Base-by-base conservation (phyloP, 2,888 invertebrate species). In the Lycocerus yunnanus region DNA sequence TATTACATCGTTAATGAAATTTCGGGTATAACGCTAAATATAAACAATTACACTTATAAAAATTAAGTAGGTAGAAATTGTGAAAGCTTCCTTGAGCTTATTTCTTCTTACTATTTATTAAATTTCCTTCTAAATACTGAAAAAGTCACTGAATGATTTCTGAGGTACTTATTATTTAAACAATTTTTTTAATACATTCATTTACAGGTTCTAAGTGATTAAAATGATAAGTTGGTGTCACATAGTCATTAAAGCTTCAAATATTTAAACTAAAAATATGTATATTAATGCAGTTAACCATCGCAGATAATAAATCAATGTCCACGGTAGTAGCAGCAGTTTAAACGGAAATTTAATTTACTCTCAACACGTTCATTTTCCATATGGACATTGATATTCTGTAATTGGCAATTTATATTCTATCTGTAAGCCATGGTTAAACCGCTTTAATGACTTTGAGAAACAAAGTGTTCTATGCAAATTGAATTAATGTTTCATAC, bases 311-410 rank as follows among this genome's bases (percentile, higher is more conserved):
- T 83, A 84, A 84, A 84, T 83, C 83, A 82, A 81, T 75, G 82
- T 78, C 81, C 81, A 79, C 80, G 79, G 81, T 81, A 80, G 84
- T 82, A 81, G 83, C 80, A 75, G 80, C 81, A 78, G 81, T 81
- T 73, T 82, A 81, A 84, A 83, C 84, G 84, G 84, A 84, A 84
- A 84, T 84, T 84, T 84, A 84, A 83, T 83, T 83, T 83, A 81
- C 82, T 81, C 81, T 78, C 83, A 80, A 81, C 83, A 82, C 82
- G 82, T 83, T 81, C 82, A 81, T 82, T 83, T 82, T 82, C 81
- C 82, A 82, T 83, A 82, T 77, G 79, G 79, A 81, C 82, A 80
- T 81, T 81, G 82, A 82, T 82, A 82, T 78, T 80, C 82, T 80
- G 81, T 83, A 83, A 83, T 83, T 83, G 82, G 80, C 82, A 82